Percentiles rank a stretch among this genome's conserved stretches.
phyloP scores from a whole-genome alignment of 2,888 invertebrate genomes.

The Blera fallax region DNA sequence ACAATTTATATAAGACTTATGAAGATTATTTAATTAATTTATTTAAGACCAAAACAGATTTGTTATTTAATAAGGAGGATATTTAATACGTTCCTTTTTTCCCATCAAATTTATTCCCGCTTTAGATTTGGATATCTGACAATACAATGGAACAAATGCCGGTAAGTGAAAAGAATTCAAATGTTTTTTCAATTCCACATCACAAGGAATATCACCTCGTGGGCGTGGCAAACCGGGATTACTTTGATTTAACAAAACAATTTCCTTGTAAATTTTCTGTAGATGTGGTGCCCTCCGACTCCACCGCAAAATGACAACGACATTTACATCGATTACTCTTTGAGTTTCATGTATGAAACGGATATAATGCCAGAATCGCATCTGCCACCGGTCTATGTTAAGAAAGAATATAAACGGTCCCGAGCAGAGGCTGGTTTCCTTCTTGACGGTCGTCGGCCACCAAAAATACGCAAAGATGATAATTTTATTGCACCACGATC shows the following conservation, averaged over 20 bases:
- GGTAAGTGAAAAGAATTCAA: conserved; percentile 84
- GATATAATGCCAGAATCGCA: conserved; percentile 89
- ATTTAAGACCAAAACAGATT: conserved; percentile 79
- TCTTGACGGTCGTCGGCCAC: conserved; percentile 84
- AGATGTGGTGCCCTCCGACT: conserved; percentile 99
- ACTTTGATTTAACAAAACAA: background rate
- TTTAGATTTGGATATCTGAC: conserved; percentile 90
- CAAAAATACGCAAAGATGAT: conserved; percentile 88
- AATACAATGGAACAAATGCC: conserved; percentile 90
- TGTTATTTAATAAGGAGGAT: conserved; percentile 75
- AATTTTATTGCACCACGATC: conserved; percentile 90
- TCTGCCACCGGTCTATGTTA: conserved; percentile 90
- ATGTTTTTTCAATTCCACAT: conserved; percentile 21
- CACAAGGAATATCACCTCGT: background rate
- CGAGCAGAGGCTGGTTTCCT: conserved; percentile 85
- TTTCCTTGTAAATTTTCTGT: conserved; percentile 36
- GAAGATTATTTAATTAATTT: background rate
- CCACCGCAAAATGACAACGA: conserved; percentile 97
- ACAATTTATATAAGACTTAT: background rate
- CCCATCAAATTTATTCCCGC: conserved; percentile 47
- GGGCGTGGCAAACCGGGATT: background rate
- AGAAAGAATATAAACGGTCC: conserved; percentile 88
- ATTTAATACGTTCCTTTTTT: conserved; percentile 77
- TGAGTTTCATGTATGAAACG: conserved; percentile 92
- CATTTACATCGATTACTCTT: conserved; percentile 92